Conservation (phyloP, 1,140 invertebrate genomes). For the Metopolophium dirhodum region DNA sequence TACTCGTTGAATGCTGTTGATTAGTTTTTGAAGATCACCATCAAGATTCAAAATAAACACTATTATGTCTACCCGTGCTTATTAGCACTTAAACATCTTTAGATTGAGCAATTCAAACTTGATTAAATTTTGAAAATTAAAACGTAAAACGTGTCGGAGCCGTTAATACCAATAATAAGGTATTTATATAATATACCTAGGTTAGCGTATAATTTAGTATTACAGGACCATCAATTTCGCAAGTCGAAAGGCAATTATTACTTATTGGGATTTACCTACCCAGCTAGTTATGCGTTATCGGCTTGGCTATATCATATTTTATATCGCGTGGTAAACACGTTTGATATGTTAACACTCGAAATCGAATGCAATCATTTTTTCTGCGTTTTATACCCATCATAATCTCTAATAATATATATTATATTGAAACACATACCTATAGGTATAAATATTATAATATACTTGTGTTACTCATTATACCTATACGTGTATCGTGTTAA, state of each 20-base stretch:
- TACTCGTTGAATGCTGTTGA: neutral
- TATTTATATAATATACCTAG: neutral
- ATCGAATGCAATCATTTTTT: conserved; percentile 1
- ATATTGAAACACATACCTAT: neutral
- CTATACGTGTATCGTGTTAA: neutral
- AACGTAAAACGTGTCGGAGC: neutral
- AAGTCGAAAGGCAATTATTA: neutral
- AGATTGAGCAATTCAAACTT: neutral
- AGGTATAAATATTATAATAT: neutral
- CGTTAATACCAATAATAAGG: neutral
- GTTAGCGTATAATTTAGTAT: neutral
- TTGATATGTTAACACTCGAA: neutral
- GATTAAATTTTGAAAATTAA: neutral
- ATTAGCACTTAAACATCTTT: neutral
- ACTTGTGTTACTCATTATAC: neutral
- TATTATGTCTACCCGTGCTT: neutral
- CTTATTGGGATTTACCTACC: neutral
- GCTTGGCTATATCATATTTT: neutral
- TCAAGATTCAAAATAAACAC: neutral
- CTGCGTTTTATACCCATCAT: neutral
- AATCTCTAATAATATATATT: neutral
- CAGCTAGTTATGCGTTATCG: neutral
- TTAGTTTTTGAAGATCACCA: neutral
- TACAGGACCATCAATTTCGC: neutral
- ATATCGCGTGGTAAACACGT: neutral